These are phyloP conservation scores for Catamblyrhynchus diadema DNA, from an alignment of 2,797 vertebrate species.

Conservation along the genomic window DNA sequence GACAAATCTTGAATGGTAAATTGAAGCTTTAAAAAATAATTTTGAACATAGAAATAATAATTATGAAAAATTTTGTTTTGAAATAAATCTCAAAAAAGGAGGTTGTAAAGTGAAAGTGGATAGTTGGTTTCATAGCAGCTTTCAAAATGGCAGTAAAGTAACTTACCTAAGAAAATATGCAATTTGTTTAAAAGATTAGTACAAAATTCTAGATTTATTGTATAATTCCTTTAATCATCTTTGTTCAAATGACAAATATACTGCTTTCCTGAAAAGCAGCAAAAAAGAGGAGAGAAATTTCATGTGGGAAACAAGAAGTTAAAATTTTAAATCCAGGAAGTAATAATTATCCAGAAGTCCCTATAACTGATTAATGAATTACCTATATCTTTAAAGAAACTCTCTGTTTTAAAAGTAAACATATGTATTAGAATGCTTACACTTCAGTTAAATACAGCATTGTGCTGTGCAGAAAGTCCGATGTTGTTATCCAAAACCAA, in stretches of 20 bases:
- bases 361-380: background rate
- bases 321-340: background rate
- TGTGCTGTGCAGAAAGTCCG: rapidly evolving
- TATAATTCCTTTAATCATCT: background rate
- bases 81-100: background rate
- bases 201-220: background rate
- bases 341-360: background rate
- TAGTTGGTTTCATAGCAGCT: background rate
- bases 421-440: background rate
- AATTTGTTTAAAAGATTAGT: background rate
- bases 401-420: background rate
- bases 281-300: background rate
- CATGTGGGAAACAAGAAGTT: background rate
- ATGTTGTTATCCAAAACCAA: background rate
- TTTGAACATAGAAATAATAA: background rate
- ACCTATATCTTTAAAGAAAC: background rate
- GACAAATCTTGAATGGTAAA: background rate
- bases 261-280: background rate
- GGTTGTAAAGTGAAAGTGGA: background rate
- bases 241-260: background rate
- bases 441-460: background rate
- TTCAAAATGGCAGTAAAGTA: background rate
- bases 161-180: background rate
- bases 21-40: background rate
- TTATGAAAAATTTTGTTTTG: background rate